Conservation (phyloP, 2,797 vertebrate genomes). For the Sebastes hopkinsi region DNA sequence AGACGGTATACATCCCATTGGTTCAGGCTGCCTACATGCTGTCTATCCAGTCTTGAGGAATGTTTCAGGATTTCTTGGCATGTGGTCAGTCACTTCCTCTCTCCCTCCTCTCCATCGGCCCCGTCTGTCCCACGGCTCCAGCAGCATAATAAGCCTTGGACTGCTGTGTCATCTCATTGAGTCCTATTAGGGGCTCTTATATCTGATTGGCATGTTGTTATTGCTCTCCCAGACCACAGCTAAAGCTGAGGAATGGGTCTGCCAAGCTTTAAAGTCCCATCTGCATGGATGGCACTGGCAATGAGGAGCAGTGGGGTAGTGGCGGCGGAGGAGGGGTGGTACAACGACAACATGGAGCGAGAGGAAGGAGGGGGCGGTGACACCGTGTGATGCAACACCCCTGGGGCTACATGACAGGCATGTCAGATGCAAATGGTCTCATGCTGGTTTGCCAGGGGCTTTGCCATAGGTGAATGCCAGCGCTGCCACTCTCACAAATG, state of each 20-base stretch:
- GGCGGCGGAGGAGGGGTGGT: neutral
- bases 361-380: constrained; percentile 17
- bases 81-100: constrained; percentile 24
- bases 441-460: constrained; percentile 47
- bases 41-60: constrained; percentile 3
- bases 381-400: constrained; percentile 21
- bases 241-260: constrained; percentile 48
- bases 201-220: constrained; percentile 67
- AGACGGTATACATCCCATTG: constrained; percentile 11
- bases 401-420: constrained; percentile 38
- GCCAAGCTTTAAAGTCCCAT: constrained; percentile 47
- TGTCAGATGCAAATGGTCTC: constrained; percentile 48
- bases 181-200: constrained; percentile 65
- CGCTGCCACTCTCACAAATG: constrained; percentile 53
- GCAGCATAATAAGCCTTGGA: constrained; percentile 46
- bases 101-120: neutral
- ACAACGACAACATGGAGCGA: constrained; percentile 17
- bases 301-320: constrained; percentile 1
- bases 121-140: constrained; percentile 34
- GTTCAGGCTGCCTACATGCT: constrained; percentile 12
- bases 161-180: constrained; percentile 64
- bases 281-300: constrained; percentile 26
- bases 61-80: constrained; percentile 4
- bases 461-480: constrained; percentile 63
- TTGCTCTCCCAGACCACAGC: constrained; percentile 51